Conservation (phyloP, 2,797 vertebrate species). For the Myotis pilosus region DNA sequence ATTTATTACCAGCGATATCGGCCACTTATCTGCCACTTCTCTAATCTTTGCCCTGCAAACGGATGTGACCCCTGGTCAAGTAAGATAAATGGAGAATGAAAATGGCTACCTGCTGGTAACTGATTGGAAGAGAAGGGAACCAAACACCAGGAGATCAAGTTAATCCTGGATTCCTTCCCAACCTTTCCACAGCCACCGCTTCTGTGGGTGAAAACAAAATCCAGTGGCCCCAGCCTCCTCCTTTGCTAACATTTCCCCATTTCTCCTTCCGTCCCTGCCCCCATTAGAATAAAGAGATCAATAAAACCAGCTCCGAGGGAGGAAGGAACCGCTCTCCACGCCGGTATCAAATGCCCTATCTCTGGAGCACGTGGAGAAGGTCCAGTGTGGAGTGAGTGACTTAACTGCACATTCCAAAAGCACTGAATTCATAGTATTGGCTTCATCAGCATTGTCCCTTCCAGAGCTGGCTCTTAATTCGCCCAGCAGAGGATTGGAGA, state of each 20-base stretch:
- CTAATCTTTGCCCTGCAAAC: conserved; percentile 72
- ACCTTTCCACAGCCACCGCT: not conserved
- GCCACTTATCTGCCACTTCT: conserved; percentile 58
- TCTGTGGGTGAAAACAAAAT: not conserved
- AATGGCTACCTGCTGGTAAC: conserved; percentile 61
- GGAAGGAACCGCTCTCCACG: conserved; percentile 79
- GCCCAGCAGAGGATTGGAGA: not conserved
- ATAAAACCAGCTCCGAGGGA: conserved; percentile 78
- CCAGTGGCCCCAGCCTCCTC: not conserved
- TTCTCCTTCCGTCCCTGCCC: conserved; percentile 33
- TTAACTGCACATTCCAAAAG: conserved; percentile 29
- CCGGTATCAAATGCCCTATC: conserved; percentile 73
- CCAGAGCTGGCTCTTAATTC: conserved; percentile 55
- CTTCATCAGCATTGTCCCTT: conserved; percentile 63
- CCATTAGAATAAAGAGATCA: conserved; percentile 74
- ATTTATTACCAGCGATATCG: conserved; percentile 67
- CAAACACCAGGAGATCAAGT: not conserved
- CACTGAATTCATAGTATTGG: conserved; percentile 42
- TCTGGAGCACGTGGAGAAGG: not conserved
- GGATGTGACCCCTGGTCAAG: conserved; percentile 63
- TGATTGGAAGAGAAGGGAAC: conserved; percentile 38
- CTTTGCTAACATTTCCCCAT: not conserved
- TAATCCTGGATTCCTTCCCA: not conserved
- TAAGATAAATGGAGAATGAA: conserved; percentile 67
- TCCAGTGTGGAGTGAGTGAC: not conserved